Evolutionary conservation across 2,113 vertebrate species (phyloP), one percentile per base, ranked within the genome.

Genomic region (Siphamia tubifer): DNA sequence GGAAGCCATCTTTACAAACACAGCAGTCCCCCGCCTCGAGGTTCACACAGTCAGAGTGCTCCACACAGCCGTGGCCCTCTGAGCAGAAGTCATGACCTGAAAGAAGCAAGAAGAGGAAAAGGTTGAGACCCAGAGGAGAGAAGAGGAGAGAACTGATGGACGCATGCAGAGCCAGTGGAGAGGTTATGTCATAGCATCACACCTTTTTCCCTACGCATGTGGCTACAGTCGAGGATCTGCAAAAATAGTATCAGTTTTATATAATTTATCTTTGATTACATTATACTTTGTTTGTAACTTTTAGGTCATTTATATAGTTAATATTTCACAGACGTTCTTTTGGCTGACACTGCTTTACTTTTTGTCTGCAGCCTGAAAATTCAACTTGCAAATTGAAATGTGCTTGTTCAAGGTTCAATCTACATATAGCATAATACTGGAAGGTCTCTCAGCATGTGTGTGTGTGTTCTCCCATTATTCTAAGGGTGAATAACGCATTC

Each of bases 31-130:
- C 95, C 27, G 95, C 96, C 51, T 98, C 95, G 39, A 98, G 89
- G 89, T 96, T 99, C 39, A 94, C 90, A 53, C 98, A 99, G 69
- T 96, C 92, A 0, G 98, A 98, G 89, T 98, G 93, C 83, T 98
- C 98, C 90, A 94, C 76, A 31, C 98, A 99, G 75, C 89, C 82
- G 68, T 96, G 94, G 49, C 91, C 93, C 83, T 98, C 96, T 1
- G 90, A 93, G 71, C 98, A 99, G 67, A 99, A 99, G 92, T 99
- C 95, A 76, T 99, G 94, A 78, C 96, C 98, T 99, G 74, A 1
- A 51, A 72, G 31, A 77, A 35, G 55, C 19, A 34, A 0, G 11
- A 9, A 38, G 34, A 63, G 36, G 27, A 38, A 75, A 82, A 77
- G 80, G 64, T 68, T 42, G 44, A 62, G 48, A 36, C 30, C 44